Evolutionary conservation across 1,140 invertebrate genomes (phyloP), one percentile per base, ranked within the genome.

Genomic region (Solenopsis invicta): DNA sequence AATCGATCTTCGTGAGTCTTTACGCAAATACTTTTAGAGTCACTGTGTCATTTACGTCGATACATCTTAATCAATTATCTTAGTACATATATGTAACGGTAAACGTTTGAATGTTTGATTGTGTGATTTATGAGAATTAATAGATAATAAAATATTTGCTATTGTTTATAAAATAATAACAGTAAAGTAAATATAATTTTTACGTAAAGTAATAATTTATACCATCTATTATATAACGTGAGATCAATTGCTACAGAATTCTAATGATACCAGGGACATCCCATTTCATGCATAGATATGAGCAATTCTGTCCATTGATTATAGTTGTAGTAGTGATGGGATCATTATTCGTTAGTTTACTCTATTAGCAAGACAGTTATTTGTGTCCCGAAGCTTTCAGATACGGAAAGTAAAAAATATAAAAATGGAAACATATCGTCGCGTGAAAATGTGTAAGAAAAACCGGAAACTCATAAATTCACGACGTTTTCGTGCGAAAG

Each of bases 1-100:
- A 89, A 89, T 89, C 84, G 54, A 89, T 89, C 62, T 64, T 80
- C 52, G 59, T 66, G 50, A 80, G 84, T 67, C 77, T 52, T 86
- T 66, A 56, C 34, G 45, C 75, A 69, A 59, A 84, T 75, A 84
- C 24, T 84, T 84, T 74, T 34, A 52, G 16, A 24, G 10, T n/a
- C 18, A 6, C 37, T 72, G 18, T 24, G 16, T 62, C 80, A 74
- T 67, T 29, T 62, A 12, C n/a, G n/a, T 24, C 59, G 48, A 85
- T 64, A 52, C 34, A 66, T 76, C 74, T 64, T 66, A 52, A 77
- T 66, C 48, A 54, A 64, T 85, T 34, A 45, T 75, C 48, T 18
- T n/a, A n/a, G n/a, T n/a, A 56, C 71, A 50, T 6, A 24, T 48
- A 29, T 8, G 29, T 74, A 18, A 48, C n/a, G n/a, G 24, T 12